A percentile compares a stretch with the other conserved stretches of the same genome.
phyloP scores from a whole-genome alignment of 2,113 vertebrate genomes.

The Tragelaphus strepsiceros region DNA sequence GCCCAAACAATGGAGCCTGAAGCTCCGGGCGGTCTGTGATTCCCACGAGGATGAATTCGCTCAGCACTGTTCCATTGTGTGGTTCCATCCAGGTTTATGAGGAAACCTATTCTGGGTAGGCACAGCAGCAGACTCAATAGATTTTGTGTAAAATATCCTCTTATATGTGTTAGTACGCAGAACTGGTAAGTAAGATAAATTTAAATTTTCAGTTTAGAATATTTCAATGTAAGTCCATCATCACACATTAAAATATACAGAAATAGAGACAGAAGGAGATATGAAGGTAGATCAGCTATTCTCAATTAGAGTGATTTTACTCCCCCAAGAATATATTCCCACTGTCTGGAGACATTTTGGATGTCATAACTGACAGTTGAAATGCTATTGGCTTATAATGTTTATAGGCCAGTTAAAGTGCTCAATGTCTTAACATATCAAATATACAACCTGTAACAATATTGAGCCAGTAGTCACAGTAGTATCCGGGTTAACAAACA shows the following conservation, averaged over 20 bases:
- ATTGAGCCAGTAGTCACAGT: no score
- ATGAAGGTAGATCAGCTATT: accelerated
- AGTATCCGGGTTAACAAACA: background rate
- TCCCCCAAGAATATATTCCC: background rate
- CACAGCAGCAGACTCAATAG: background rate
- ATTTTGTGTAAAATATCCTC: no score
- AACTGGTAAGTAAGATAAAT: background rate
- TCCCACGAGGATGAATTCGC: background rate
- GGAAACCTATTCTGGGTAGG: background rate
- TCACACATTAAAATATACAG: background rate
- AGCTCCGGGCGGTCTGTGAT: background rate
- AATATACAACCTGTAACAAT: background rate
- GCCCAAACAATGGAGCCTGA: background rate
- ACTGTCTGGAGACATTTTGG: background rate
- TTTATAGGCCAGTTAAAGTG: background rate
- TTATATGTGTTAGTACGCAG: background rate
- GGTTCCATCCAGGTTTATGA: background rate
- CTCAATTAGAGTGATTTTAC: background rate
- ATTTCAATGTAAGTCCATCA: background rate
- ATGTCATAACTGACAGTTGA: background rate
- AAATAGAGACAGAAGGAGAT: background rate
- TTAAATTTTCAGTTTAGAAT: background rate
- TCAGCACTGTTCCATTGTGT: background rate
- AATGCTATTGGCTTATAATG: background rate
- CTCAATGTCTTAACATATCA: background rate